Base-by-base conservation (phyloP, 2,113 vertebrate genomes). In the Clinocottus analis region DNA sequence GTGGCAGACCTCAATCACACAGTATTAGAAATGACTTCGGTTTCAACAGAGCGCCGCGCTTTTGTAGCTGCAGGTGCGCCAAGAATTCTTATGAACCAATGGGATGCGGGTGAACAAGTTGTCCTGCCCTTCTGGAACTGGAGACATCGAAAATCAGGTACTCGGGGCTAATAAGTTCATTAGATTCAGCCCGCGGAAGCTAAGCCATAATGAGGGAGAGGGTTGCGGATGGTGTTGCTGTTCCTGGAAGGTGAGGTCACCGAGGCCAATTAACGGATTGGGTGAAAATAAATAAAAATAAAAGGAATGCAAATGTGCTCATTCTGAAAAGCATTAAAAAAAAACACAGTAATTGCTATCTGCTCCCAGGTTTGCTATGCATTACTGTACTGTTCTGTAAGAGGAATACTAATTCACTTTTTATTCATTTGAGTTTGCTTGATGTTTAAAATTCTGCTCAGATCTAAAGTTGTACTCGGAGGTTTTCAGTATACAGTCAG, bases 1-100 rank as follows among this genome's bases (percentile, higher is more conserved):
- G 84, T 88, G 85, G 89, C 92, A 89, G 87, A 90, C 88, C 92
- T 91, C 86, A 77, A 83, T 93, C 82, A 79, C 85, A 72, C 78
- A 60, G 71, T 84, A 85, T 85, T 84, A 87, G 83, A 89, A 85
- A 81, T 84, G 75, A 90, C 86, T 87, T 65, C 4, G 29, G 59
- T 72, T 89, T 89, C 80, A 74, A 76, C 41, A 1, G 58, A 85
- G 83, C 33, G 63, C 56, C 17, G 11, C 31, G 21, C 74, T 63
- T 79, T 79, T 53, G 60, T 69, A 65, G 66, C 77, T 79, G 80
- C 86, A 86, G 83, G 89, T 86, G 85, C 4, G 29, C 65, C 17
- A 9, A 25, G 51, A 65, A 35, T 65, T 29, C 29, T 62, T 58
- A 58, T 25, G 49, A 72, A 64, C 65, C 82, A 70, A 45, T 49